These are phyloP conservation scores for Drosophila ogumai DNA, from an alignment of 1,140 invertebrate genomes.

Conservation along the genomic window DNA sequence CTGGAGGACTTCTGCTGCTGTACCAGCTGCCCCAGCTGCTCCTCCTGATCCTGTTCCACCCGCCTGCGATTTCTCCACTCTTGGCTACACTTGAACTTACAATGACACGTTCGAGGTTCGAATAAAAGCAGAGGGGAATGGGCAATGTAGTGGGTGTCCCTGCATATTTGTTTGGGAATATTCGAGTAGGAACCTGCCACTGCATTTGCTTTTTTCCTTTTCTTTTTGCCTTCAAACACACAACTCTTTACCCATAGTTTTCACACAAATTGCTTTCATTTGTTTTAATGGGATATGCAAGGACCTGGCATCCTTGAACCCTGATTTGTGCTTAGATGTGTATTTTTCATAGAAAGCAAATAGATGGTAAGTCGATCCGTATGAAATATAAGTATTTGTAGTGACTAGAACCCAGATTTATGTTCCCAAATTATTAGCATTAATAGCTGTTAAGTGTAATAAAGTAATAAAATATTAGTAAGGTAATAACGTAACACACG, in stretches of 20 bases:
- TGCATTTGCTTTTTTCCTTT: slow-evolving; percentile 32
- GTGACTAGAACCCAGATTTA: not conserved
- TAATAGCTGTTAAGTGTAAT: not conserved
- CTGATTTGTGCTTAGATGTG: slow-evolving; percentile 19
- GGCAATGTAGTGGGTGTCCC: not conserved
- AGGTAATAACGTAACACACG: slow-evolving; percentile 6
- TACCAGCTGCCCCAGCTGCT: slow-evolving; percentile 5
- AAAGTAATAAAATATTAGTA: slow-evolving; percentile 11
- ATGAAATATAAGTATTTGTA: slow-evolving; percentile 14
- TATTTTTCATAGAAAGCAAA: slow-evolving; percentile 9
- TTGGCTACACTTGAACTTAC: slow-evolving; percentile 81
- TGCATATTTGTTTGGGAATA: slow-evolving; percentile 73
- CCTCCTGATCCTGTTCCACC: slow-evolving; percentile 7
- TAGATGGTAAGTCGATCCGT: slow-evolving; percentile 2
- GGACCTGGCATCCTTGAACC: not conserved
- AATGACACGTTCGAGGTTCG: slow-evolving; percentile 76
- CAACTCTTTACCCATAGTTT: slow-evolving; percentile 28
- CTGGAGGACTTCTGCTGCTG: slow-evolving; percentile 30
- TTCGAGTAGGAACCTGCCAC: slow-evolving; percentile 44
- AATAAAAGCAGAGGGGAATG: slow-evolving; percentile 15
- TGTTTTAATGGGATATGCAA: slow-evolving; percentile 64
- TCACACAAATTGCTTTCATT: slow-evolving; percentile 76
- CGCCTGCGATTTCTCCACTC: slow-evolving; percentile 20
- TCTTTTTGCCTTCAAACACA: not conserved
- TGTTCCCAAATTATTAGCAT: not conserved